Evolutionary conservation across 2,797 vertebrate genomes (phyloP), one percentile per base, ranked within the genome.

Genomic region (Chaunax sp.): DNA sequence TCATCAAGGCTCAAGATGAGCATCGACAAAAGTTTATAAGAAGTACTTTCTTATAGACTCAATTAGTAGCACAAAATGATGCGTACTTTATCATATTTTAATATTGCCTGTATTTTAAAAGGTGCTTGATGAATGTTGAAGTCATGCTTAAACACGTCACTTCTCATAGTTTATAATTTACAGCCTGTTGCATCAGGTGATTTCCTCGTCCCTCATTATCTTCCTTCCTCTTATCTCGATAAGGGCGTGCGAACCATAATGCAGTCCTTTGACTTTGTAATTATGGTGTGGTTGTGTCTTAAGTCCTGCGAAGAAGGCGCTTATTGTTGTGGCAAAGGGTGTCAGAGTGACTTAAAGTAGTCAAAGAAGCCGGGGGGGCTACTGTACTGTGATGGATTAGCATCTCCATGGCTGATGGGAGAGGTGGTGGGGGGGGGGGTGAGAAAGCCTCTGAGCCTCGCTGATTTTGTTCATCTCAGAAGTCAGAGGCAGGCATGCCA

Each of bases 351-450:
- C 73, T 69, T 59, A 23, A 56, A 65, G 62, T 72, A 83, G 91
- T 92, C 81, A 91, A 92, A 89, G 83, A 73, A 51, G 67, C 69
- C 6, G 68, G 62, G 72, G 69, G 66, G 68, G 69, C 77, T 85
- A 87, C 87, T 85, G 85, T 86, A 80, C 72, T 77, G 71, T 86
- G 87, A 88, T 89, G 83, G 79, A 92, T 92, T 89, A 76, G 73
- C 65, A 86, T 90, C 78, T 91, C 90, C 73, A 83, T 91, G 87
- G 80, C 78, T 63, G 67, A 30, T 50, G 6, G 8, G 43, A 23
- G 37, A 35, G 46, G 8, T 33, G 12, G 19, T 45, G 70, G 13
- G 64, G 64, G 1, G 44, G 43, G 7, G 3, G 72, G 64, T 64
- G 65, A 40, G 28, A 83, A 69, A 52, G 68, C 67, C 40, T 40